These are phyloP conservation scores for Tenthredo distinguenda DNA, from an alignment of 2,888 invertebrate species.

Conservation along the genomic window DNA sequence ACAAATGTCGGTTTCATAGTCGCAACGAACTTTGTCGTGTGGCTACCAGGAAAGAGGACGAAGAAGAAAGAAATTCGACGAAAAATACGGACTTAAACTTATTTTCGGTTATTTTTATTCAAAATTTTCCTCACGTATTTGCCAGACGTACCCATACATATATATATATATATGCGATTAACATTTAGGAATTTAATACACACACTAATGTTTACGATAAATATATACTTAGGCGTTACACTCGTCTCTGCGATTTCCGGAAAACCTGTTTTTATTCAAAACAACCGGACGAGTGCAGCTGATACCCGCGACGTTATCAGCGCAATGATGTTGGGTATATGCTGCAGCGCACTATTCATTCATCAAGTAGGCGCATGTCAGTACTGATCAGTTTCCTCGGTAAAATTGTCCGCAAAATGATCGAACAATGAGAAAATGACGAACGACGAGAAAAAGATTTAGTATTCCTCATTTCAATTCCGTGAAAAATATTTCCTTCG, in stretches of 20 bases:
- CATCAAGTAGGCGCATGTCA: background rate
- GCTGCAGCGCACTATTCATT: background rate
- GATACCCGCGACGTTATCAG: constrained; percentile 1
- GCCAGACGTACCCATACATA: background rate
- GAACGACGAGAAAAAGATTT: background rate
- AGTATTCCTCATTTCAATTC: background rate
- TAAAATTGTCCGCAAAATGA: background rate
- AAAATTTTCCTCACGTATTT: background rate
- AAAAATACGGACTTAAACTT: background rate
- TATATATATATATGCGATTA: background rate
- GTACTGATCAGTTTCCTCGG: background rate
- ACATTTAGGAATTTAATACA: background rate
- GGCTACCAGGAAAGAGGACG: background rate
- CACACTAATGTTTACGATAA: background rate
- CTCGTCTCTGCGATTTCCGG: background rate
- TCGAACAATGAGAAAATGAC: too few relatives aligned
- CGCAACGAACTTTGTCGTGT: too few relatives aligned
- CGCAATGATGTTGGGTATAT: background rate
- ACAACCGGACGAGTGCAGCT: constrained; percentile 16
- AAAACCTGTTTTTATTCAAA: constrained; percentile 3
- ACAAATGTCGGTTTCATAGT: background rate
- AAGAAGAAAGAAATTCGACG: background rate
- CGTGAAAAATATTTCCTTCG: background rate
- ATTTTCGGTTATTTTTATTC: background rate
- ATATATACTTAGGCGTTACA: background rate